These are phyloP conservation scores for Ormyrus thymus DNA, from an alignment of 2,888 invertebrate genomes.

Conservation along the genomic window DNA sequence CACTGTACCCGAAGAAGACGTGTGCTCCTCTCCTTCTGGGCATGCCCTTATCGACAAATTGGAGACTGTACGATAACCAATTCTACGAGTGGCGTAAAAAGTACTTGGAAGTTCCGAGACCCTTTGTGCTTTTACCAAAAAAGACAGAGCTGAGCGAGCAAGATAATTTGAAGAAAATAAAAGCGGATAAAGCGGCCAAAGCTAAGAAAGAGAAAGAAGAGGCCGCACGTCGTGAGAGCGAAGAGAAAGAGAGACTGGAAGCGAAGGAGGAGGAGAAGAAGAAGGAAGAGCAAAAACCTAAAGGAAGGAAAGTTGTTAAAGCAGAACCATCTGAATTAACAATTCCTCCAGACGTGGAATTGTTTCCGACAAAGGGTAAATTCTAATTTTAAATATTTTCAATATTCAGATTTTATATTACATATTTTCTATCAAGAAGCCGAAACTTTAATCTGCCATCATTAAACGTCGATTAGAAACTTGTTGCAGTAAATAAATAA, in stretches of 20 bases:
- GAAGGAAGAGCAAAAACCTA: too few relatives aligned
- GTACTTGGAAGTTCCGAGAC: conserved; percentile 59
- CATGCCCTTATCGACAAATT: conserved; percentile 56
- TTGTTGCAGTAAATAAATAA: background rate
- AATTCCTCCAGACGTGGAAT: background rate
- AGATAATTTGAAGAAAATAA: background rate
- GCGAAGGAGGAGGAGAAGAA: too few relatives aligned
- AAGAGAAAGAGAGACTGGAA: too few relatives aligned
- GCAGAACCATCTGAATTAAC: background rate
- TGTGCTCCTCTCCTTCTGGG: conserved; percentile 63
- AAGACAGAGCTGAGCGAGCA: background rate
- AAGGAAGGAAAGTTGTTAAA: background rate
- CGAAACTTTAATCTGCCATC: too few relatives aligned
- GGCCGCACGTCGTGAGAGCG: too few relatives aligned
- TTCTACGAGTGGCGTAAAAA: conserved; percentile 62
- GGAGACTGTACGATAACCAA: conserved; percentile 59
- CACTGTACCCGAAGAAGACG: conserved; percentile 44
- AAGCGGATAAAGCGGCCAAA: background rate
- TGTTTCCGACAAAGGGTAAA: background rate
- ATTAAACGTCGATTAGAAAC: too few relatives aligned
- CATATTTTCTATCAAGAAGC: too few relatives aligned
- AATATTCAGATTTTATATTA: too few relatives aligned
- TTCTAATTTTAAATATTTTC: background rate
- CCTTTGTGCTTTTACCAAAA: conserved; percentile 63
- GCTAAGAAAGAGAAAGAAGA: too few relatives aligned